Conservation (phyloP, 2,797 vertebrate species). For the Syngnathus acus region DNA sequence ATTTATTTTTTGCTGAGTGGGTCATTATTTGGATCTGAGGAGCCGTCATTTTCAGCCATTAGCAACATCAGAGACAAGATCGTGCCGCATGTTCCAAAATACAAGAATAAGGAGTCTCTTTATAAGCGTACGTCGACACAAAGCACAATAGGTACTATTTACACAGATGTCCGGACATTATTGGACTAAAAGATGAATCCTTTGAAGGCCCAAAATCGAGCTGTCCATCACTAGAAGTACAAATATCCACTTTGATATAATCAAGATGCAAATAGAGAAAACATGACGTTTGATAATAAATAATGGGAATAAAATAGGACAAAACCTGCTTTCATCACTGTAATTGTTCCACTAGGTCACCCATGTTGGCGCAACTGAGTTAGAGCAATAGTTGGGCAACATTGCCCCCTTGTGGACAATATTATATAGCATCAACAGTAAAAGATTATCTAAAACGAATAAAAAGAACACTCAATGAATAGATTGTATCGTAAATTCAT, state of each 20-base stretch:
- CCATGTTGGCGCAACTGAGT: background rate
- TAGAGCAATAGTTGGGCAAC: background rate
- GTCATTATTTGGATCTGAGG: background rate
- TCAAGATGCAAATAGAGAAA: background rate
- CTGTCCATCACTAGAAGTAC: background rate
- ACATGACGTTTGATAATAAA: background rate
- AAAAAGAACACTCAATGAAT: too few relatives aligned
- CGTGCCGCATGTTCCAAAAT: background rate
- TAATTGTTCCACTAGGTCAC: background rate
- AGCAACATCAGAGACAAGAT: background rate
- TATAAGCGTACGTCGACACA: background rate
- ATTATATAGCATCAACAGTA: background rate
- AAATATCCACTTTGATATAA: background rate
- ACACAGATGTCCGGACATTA: too few relatives aligned
- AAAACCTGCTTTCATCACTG: background rate
- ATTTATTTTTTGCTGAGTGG: background rate
- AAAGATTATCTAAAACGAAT: too few relatives aligned
- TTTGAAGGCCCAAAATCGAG: background rate
- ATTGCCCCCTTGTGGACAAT: background rate
- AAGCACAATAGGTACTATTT: background rate
- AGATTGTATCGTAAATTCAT: too few relatives aligned
- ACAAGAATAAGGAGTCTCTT: background rate
- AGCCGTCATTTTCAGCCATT: background rate
- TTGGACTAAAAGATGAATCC: background rate
- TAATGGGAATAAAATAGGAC: background rate